Evolutionary conservation across 92 coral and sea anemone species (phyloP), one percentile per base, ranked within the genome.

Genomic region (Porites evermanni): DNA sequence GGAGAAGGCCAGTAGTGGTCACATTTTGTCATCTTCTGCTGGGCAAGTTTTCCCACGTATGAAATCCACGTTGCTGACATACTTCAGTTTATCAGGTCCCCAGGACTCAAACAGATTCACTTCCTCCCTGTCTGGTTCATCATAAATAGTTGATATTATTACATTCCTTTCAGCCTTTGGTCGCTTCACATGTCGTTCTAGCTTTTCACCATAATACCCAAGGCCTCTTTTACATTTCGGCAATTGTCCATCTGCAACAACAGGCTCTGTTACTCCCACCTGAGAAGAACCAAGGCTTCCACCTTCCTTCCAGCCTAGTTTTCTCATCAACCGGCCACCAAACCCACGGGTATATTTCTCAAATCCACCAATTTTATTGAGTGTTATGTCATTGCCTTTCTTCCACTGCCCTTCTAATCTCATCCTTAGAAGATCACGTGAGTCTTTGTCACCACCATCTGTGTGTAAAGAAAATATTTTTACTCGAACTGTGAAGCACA

Each of bases 381-480:
- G 80, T 70, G 88, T 92, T 53, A 91, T 91, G 65, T 91, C 88
- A 68, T 93, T 91, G 16, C 96, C 98, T 58, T 88, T 84, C 83
- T 89, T 74, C 96, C 99, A 88, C 79, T 97, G 98, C 74, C 90
- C 85, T 85, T 95, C 98, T 66, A 93, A 19, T 79, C 99, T 78
- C 93, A 95, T 88, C 69, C 95, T 95, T 26, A 97, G 91, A 60
- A 95, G 90, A 75, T 93, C 95, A 51, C 89, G 87, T 18, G 99
- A 92, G 82, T 95, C 94, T 83, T 93, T 90, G 85, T 97, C 99
- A 16, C 99, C 97, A 69, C 92, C 96, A 69, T 91, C 99, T 97
- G 72, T 0, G 66, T 12, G 72, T 14, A 38, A n/a, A 64, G 32
- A 50, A 58, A 8, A 53, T 67, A 53, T 11, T 16, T 6, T 68